phyloP scores from a whole-genome alignment of 2,113 vertebrate species.

The Cavia porcellus region DNA sequence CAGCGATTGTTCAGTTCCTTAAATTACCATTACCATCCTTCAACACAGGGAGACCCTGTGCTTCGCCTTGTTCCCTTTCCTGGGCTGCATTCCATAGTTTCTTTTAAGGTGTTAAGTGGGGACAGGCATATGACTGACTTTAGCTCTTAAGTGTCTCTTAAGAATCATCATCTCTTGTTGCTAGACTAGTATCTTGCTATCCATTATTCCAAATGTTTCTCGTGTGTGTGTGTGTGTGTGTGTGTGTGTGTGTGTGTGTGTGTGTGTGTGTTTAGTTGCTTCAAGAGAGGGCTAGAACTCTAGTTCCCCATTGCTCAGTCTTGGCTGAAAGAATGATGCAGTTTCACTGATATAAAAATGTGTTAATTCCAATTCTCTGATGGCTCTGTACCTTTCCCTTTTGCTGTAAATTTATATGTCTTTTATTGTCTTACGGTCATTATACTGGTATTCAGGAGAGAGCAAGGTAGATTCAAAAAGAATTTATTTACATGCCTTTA shows the following conservation, averaged over 20 bases:
- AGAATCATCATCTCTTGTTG: not conserved
- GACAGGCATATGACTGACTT: not conserved
- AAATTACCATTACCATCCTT: not conserved
- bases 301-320: not conserved
- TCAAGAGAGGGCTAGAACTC: not conserved
- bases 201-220: not conserved
- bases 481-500: conserved; percentile 7
- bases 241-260: too few relatives aligned
- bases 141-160: not conserved
- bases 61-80: not conserved
- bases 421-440: not conserved
- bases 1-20: not conserved
- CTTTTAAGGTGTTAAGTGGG: not conserved
- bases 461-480: not conserved
- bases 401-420: not conserved
- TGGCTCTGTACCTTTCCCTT: not conserved
- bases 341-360: not conserved
- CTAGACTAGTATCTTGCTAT: not conserved
- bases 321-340: not conserved
- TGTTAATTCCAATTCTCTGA: not conserved
- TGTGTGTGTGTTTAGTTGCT: not conserved
- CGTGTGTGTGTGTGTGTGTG: too few relatives aligned
- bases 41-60: not conserved
- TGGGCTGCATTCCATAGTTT: not conserved
- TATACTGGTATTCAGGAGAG: conserved; percentile 27